A percentile compares a stretch with the other conserved stretches of the same genome.
phyloP scores from a whole-genome alignment of 2,888 invertebrate genomes.

The Lapara coniferarum region DNA sequence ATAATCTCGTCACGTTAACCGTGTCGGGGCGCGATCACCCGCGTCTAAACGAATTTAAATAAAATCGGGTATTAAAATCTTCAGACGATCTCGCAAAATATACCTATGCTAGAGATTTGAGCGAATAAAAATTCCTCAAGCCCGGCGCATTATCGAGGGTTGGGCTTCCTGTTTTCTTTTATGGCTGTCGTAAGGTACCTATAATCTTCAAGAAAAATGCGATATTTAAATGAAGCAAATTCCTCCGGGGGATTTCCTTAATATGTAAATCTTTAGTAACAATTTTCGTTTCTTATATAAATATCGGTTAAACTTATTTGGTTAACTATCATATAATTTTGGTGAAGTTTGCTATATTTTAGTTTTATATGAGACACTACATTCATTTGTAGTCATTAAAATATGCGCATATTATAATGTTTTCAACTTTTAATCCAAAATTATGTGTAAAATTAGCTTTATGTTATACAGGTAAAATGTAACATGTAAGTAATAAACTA shows the following conservation, averaged over 20 bases:
- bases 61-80: conserved; percentile 82
- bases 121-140: conserved; percentile 82
- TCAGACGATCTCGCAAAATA: conserved; percentile 80
- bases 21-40: conserved; percentile 75
- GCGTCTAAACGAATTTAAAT: conserved; percentile 81
- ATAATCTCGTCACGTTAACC: conserved; percentile 80
- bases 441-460: too few species aligned
- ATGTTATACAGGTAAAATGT: too few species aligned
- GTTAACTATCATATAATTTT: too few species aligned
- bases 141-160: conserved; percentile 82
- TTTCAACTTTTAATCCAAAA: too few species aligned
- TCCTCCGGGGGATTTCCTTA: conserved; percentile 73
- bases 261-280: conserved; percentile 71
- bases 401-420: too few species aligned
- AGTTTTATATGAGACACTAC: too few species aligned
- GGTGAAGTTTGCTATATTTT: background rate
- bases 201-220: conserved; percentile 84
- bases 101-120: conserved; percentile 83
- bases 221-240: conserved; percentile 84
- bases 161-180: conserved; percentile 81
- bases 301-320: background rate
- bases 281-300: conserved; percentile 68
- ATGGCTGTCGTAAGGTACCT: conserved; percentile 83
- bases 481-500: background rate
- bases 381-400: too few species aligned